Base-by-base conservation (phyloP, 1,140 invertebrate species). In the Trachymyrmex cornetzi region DNA sequence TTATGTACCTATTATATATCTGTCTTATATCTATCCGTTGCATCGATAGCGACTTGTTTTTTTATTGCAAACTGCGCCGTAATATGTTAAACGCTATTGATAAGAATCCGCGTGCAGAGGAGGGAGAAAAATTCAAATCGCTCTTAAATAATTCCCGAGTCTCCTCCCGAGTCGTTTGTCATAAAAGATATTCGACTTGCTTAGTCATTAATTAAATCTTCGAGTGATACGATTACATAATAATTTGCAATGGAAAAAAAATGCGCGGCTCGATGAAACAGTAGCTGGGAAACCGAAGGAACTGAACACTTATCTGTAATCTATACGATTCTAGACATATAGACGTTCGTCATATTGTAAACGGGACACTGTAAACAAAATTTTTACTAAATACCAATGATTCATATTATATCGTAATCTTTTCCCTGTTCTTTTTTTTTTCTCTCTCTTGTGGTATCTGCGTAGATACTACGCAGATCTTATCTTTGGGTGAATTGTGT, bases 221-320 rank as follows among this genome's bases (percentile, higher is more conserved):
- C 22, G 53, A 59, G 7, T 22, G 22, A 72, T 44, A n/a, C 5
- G 69, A 48, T 84, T 84, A 27, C 14, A 61, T 74, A 74, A 75
- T 57, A 67, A 81, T 81, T 84, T 84, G n/a, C 66, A 84, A 82
- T 59, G 24, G n/a, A 82, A 74, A 84, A 75, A 63, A 84, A 75
- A 63, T 75, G 55, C 44, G 9, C 19, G 19, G 38, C 38, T 48
- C 38, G 27, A 61, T 34, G 48, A 82, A 34, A 63, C 55, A 24
- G 27, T n/a, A 44, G 66, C 30, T 57, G 38, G 30, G 30, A 5
- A 57, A 44, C 2, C 11, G 50, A 27, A 24, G 38, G 38, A 77
- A 48, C 5, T 16, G 55, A 11, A 1, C 53, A 4, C 7, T 16
- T n/a, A 57, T 38, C n/a, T 16, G 63, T 53, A 38, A 55, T 80